A percentile compares a stretch with the other conserved stretches of the same genome.
These are phyloP conservation scores for Pygmarrhopalites habei DNA, from an alignment of 1,140 invertebrate species.

Conservation along the genomic window DNA sequence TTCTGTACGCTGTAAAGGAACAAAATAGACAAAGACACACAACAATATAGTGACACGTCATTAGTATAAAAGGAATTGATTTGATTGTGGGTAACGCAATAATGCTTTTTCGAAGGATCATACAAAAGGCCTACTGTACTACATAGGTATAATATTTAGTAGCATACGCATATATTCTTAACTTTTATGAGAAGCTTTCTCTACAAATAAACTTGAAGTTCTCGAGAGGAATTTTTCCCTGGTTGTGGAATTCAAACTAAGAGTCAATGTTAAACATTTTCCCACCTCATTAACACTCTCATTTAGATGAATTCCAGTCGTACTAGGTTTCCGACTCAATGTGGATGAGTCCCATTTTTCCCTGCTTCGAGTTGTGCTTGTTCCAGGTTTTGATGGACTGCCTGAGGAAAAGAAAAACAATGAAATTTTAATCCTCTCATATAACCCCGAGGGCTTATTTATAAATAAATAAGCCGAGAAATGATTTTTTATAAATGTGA, in stretches of 20 bases:
- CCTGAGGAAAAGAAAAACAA: constrained; percentile 15
- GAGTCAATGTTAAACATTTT: constrained; percentile 5
- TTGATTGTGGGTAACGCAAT: too few relatives aligned
- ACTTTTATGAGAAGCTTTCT: not conserved
- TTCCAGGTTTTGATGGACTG: constrained; percentile 24
- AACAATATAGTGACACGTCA: too few relatives aligned
- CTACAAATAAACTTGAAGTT: not conserved
- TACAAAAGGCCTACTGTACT: not conserved
- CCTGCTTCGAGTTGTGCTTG: constrained; percentile 15
- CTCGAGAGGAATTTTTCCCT: not conserved
- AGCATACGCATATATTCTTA: too few relatives aligned
- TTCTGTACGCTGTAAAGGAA: constrained; percentile 8
- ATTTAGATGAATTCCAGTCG: not conserved
- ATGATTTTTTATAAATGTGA: not conserved
- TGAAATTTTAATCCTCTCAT: not conserved
- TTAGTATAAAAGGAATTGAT: too few relatives aligned
- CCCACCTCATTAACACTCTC: not conserved
- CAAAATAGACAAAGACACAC: too few relatives aligned
- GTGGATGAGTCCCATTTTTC: constrained; percentile 8
- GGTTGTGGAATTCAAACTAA: not conserved
- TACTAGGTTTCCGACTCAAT: constrained; percentile 3
- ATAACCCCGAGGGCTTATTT: too few relatives aligned
- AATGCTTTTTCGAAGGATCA: too few relatives aligned
- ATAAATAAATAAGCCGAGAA: not conserved
- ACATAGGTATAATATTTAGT: too few relatives aligned